These are phyloP conservation scores for Pandion haliaetus DNA, from an alignment of 2,113 vertebrate species.

Conservation along the genomic window DNA sequence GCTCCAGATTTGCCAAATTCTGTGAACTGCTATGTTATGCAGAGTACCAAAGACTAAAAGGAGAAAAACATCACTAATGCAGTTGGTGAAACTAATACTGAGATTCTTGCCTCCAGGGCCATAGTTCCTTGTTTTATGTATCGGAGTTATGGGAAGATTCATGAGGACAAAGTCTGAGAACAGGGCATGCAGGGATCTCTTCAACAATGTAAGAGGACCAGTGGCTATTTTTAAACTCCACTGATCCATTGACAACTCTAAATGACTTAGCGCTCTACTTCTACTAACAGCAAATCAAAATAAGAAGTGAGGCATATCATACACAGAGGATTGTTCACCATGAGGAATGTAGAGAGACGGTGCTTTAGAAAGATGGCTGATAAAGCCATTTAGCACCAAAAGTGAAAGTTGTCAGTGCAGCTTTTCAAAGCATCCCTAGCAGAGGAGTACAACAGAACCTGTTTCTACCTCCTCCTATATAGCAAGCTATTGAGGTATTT, in stretches of 20 bases:
- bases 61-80: neutral
- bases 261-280: neutral
- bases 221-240: neutral
- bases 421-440: neutral
- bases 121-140: neutral
- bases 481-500: neutral
- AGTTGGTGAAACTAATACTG: neutral
- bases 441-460: neutral
- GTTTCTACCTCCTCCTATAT: neutral
- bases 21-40: neutral
- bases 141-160: neutral
- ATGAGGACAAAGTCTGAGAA: neutral
- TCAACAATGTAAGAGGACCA: neutral
- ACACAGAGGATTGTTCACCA: neutral
- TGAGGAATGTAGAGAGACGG: neutral
- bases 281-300: neutral
- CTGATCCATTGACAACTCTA: neutral
- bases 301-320: neutral
- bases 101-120: neutral
- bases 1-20: neutral
- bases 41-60: neutral
- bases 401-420: neutral
- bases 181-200: neutral
- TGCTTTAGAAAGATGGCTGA: neutral
- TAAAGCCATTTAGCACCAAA: neutral